These are phyloP conservation scores for Orthosia incerta DNA, from an alignment of 2,888 invertebrate genomes.

Conservation along the genomic window DNA sequence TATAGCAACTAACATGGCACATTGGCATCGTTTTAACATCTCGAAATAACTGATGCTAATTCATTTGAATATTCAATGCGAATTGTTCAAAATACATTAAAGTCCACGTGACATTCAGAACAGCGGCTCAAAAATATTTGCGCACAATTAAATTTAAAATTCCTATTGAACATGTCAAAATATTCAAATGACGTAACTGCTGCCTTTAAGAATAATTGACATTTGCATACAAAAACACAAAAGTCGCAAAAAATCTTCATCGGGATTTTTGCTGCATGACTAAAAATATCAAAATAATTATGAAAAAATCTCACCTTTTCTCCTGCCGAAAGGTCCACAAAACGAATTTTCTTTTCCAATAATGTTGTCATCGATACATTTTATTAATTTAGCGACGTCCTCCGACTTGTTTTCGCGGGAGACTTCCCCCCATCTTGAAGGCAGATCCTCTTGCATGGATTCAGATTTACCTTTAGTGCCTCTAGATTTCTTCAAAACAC, in stretches of 20 bases:
- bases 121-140: slow-evolving; percentile 4
- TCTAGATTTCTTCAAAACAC: slow-evolving; percentile 89
- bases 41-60: slow-evolving; percentile 42
- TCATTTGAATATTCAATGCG: slow-evolving; percentile 38
- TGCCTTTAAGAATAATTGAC: background rate
- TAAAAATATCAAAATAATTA: background rate
- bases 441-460: slow-evolving; percentile 90
- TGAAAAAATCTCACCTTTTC: slow-evolving; percentile 92
- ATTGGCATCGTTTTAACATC: slow-evolving; percentile 47
- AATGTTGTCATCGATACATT: slow-evolving; percentile 95
- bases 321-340: slow-evolving; percentile 95
- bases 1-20: slow-evolving; percentile 39
- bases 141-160: slow-evolving; percentile 13
- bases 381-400: slow-evolving; percentile 93
- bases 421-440: slow-evolving; percentile 82
- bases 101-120: slow-evolving; percentile 23
- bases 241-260: background rate
- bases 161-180: slow-evolving; percentile 6
- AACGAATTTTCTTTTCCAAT: slow-evolving; percentile 95
- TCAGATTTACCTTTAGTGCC: slow-evolving; percentile 89
- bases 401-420: slow-evolving; percentile 91
- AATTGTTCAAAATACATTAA: slow-evolving; percentile 32
- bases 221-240: background rate
- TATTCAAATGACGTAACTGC: slow-evolving; percentile 27
- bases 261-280: background rate